Conservation (phyloP, 2,113 vertebrate genomes). For the Rallus limicola region DNA sequence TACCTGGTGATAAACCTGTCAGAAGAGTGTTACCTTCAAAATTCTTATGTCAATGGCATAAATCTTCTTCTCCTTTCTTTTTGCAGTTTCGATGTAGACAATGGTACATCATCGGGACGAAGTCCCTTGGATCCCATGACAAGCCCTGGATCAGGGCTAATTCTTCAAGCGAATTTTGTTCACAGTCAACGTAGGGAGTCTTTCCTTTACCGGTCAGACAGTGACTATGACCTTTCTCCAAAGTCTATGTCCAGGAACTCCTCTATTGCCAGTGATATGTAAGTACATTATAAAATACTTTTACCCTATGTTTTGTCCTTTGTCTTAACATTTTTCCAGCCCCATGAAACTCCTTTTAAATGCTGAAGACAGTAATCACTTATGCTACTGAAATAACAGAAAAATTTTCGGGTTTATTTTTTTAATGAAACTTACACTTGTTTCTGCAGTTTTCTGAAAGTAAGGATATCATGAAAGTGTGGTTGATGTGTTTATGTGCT, state of each 20-base stretch:
- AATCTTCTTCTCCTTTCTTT: background rate
- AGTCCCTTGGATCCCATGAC: conserved; percentile 99
- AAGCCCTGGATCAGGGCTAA: conserved; percentile 95
- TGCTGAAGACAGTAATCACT: background rate
- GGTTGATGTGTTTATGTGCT: background rate
- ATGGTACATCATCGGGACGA: conserved; percentile 95
- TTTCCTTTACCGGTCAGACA: conserved; percentile 97
- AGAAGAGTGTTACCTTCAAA: background rate
- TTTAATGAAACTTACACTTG: background rate
- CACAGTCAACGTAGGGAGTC: conserved; percentile 98
- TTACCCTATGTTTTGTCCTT: background rate
- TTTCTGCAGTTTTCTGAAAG: background rate
- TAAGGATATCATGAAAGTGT: background rate
- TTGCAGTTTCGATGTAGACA: conserved; percentile 97
- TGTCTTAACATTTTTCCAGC: background rate
- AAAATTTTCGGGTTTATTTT: background rate
- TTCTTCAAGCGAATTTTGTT: conserved; percentile 98
- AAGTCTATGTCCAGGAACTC: conserved; percentile 99
- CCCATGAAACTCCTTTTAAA: background rate
- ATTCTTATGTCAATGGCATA: background rate
- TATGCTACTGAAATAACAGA: background rate
- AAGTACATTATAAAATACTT: conserved; percentile 67
- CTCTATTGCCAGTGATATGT: conserved; percentile 99
- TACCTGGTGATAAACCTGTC: background rate
- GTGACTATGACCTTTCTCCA: conserved; percentile 97